phyloP scores from a whole-genome alignment of 1,140 invertebrate genomes.

The Hypothenemus hampei region DNA sequence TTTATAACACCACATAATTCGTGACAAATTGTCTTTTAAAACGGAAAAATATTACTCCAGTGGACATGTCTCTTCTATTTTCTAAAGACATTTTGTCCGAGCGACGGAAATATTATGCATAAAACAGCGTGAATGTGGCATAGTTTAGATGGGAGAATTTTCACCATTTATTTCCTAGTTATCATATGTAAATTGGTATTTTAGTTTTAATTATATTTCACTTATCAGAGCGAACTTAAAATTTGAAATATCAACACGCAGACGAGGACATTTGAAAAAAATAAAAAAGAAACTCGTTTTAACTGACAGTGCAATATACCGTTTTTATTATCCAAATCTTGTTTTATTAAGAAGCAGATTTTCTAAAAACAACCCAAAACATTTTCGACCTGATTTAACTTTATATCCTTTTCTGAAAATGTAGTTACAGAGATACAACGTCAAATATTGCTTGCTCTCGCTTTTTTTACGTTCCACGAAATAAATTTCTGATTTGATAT shows the following conservation, averaged over 20 bases:
- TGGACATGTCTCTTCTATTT: no score
- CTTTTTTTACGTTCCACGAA: no score
- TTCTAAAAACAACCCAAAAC: no score
- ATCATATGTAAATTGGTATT: not conserved
- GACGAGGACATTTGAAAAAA: not conserved
- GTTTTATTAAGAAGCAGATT: conserved; percentile 1
- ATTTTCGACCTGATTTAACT: conserved; percentile 1
- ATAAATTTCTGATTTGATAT: no score
- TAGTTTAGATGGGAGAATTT: not conserved
- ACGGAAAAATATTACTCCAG: no score
- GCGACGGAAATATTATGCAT: not conserved
- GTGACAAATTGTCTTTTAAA: no score
- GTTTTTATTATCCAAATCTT: not conserved
- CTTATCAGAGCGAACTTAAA: not conserved
- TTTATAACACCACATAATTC: no score
- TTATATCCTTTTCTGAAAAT: conserved; percentile 1
- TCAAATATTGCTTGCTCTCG: no score
- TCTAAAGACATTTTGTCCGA: not conserved
- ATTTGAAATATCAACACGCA: not conserved
- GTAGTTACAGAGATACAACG: no score
- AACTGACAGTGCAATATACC: not conserved
- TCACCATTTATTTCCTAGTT: not conserved
- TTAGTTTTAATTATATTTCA: not conserved
- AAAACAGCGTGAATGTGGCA: conserved; percentile 1
- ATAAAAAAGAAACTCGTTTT: not conserved